phyloP scores from a whole-genome alignment of 2,113 vertebrate genomes.

The Litocranius walleri region DNA sequence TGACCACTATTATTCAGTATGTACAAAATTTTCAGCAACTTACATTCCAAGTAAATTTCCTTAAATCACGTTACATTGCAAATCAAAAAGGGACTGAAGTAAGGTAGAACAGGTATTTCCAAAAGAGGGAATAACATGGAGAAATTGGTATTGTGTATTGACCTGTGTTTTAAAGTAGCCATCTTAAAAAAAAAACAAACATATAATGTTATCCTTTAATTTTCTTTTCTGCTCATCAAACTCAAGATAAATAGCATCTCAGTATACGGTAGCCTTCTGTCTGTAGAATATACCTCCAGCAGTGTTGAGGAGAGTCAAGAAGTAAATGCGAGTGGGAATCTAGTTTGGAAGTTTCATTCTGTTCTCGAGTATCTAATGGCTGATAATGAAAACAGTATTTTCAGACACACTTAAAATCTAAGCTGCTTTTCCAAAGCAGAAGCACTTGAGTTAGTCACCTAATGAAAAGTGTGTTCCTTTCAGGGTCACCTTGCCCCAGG shows the following conservation, averaged over 20 bases:
- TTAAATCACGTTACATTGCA: background rate
- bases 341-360: background rate
- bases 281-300: background rate
- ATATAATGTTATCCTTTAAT: background rate
- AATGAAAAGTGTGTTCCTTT: background rate
- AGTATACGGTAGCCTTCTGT: fast-evolving
- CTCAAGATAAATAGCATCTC: background rate
- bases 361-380: background rate
- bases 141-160: background rate
- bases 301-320: background rate
- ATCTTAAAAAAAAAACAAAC: background rate
- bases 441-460: background rate
- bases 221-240: background rate
- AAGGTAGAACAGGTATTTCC: background rate
- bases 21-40: background rate
- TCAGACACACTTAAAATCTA: background rate
- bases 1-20: background rate
- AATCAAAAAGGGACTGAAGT: background rate
- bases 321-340: background rate
- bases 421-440: background rate
- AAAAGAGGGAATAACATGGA: background rate
- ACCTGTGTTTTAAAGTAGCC: background rate
- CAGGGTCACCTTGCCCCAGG: background rate
- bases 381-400: background rate
- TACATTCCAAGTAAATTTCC: background rate